Percentiles rank a stretch among this genome's conserved stretches.
Conservation (phyloP, 2,888 invertebrate genomes). For the Drosophila ustulata region DNA sequence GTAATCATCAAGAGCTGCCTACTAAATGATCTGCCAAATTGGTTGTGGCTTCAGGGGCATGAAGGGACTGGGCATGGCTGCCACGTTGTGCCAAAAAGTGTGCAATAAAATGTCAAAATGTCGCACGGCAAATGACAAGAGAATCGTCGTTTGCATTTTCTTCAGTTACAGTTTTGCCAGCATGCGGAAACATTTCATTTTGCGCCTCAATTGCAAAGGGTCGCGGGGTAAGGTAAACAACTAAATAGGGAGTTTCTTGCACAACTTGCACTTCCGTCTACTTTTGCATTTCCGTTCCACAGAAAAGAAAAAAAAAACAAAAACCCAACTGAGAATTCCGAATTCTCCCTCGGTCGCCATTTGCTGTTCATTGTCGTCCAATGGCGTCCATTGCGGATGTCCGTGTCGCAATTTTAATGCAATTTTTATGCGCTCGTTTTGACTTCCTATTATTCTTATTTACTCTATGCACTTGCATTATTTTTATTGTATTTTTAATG, state of each 20-base stretch:
- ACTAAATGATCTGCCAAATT: slow-evolving; percentile 78
- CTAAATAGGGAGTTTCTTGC: slow-evolving; percentile 63
- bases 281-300: slow-evolving; percentile 75
- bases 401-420: slow-evolving; percentile 80
- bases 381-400: slow-evolving; percentile 69
- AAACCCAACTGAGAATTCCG: background rate
- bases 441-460: slow-evolving; percentile 61
- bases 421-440: slow-evolving; percentile 79
- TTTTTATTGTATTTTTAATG: slow-evolving; percentile 19
- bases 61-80: background rate
- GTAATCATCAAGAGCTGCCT: slow-evolving; percentile 39
- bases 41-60: slow-evolving; percentile 25
- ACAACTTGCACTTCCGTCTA: slow-evolving; percentile 76
- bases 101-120: slow-evolving; percentile 76
- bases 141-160: slow-evolving; percentile 56
- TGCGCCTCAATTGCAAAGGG: slow-evolving; percentile 37
- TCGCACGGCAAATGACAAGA: slow-evolving; percentile 66
- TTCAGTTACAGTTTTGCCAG: slow-evolving; percentile 15
- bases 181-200: slow-evolving; percentile 71
- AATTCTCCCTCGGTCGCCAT: slow-evolving; percentile 36
- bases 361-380: slow-evolving; percentile 1
- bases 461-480: slow-evolving; percentile 23
- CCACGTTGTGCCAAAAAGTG: slow-evolving; percentile 51
- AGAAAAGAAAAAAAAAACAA: slow-evolving; percentile 11
- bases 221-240: slow-evolving; percentile 4